phyloP scores from a whole-genome alignment of 2,888 invertebrate species.

The Oasisia sp. region DNA sequence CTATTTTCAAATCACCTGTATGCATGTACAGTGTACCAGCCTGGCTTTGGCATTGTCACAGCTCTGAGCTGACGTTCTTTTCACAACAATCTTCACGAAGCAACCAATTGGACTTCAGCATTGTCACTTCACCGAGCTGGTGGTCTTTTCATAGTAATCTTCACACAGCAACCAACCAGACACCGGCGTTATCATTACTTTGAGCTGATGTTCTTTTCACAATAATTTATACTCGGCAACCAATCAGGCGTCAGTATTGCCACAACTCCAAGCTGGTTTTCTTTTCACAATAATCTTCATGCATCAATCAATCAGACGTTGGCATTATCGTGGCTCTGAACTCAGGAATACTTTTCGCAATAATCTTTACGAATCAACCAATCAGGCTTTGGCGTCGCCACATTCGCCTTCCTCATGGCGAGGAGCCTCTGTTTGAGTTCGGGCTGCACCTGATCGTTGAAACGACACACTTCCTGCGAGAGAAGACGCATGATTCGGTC shows the following conservation, averaged over 20 bases:
- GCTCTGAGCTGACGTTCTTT: no score
- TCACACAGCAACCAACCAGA: not conserved
- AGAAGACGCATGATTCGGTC: not conserved
- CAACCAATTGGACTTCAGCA: not conserved
- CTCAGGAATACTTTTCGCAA: not conserved
- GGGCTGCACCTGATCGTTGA: slow-evolving; percentile 4
- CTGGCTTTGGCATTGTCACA: no score
- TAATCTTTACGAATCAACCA: not conserved
- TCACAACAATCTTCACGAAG: not conserved
- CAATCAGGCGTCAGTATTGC: not conserved
- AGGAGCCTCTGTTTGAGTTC: not conserved
- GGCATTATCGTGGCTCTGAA: not conserved
- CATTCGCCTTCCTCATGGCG: not conserved
- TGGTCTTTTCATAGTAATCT: no score
- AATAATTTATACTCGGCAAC: not conserved
- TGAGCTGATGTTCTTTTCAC: not conserved
- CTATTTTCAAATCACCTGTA: no score
- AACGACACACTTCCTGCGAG: not conserved
- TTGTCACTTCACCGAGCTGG: not conserved
- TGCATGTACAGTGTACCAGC: no score
- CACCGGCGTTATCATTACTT: not conserved
- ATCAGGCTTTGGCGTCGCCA: not conserved
- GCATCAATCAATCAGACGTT: not conserved
- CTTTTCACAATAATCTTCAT: not conserved
- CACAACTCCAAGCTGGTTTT: not conserved